Conservation (phyloP, 37 sponge, comb jelly and placozoan genomes). For the Bolinopsis microptera region DNA sequence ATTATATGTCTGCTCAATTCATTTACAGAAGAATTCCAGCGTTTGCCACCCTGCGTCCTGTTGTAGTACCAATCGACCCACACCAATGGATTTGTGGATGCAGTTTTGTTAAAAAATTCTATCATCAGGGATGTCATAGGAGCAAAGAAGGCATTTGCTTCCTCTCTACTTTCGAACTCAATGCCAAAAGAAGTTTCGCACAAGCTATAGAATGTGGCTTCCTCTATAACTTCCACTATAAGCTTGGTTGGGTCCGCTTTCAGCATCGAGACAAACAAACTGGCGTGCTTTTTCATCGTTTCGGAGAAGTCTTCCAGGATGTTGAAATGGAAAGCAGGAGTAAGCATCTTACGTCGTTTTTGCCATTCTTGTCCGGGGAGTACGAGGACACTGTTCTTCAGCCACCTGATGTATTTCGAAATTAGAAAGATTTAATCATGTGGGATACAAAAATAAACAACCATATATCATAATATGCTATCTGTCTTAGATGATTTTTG, state of each 20-base stretch:
- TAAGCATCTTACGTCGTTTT: conserved; percentile 12
- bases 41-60: neutral
- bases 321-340: conserved; percentile 69
- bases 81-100: too few species aligned
- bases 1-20: neutral
- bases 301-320: conserved; percentile 63
- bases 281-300: conserved; percentile 9
- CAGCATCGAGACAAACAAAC: neutral
- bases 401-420: conserved; percentile 66
- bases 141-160: neutral
- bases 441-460: too few species aligned
- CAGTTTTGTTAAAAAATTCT: neutral
- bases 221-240: conserved; percentile 4
- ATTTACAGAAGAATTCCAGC: neutral
- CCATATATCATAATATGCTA: too few species aligned
- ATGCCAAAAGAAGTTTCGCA: conserved; percentile 49
- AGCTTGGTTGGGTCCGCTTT: neutral
- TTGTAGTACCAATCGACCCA: neutral
- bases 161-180: neutral
- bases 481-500: too few species aligned
- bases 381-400: conserved; percentile 62
- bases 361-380: conserved; percentile 66
- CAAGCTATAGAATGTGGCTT: conserved; percentile 6
- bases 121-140: neutral
- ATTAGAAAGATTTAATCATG: too few species aligned